Conservation (phyloP, 2,113 vertebrate genomes). For the Takifugu bimaculatus region DNA sequence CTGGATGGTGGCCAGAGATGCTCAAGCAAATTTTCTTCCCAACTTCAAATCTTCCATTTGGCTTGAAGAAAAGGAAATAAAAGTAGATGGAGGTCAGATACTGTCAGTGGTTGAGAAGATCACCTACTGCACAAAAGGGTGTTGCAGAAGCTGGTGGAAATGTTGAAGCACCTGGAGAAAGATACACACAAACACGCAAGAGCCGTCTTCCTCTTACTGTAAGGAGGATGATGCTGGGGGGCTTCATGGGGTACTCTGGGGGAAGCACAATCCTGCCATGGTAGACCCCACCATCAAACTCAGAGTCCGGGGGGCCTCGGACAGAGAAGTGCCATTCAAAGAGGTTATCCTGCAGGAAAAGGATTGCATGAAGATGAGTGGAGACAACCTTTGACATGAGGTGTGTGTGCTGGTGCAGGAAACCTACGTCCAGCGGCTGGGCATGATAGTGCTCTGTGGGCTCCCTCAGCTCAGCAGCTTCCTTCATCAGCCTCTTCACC, state of each 20-base stretch:
- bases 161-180: no score
- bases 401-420: neutral
- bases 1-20: conserved; percentile 98
- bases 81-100: conserved; percentile 2
- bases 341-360: conserved; percentile 87
- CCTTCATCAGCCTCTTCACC: conserved; percentile 98
- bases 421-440: conserved; percentile 92
- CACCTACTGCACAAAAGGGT: no score
- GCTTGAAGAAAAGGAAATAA: conserved; percentile 64
- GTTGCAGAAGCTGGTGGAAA: no score
- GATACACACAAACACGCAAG: no score
- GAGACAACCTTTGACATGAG: neutral
- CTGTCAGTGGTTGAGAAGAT: no score
- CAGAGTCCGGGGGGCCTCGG: conserved; percentile 93
- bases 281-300: conserved; percentile 95
- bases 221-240: conserved; percentile 96
- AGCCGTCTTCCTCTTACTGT: conserved; percentile 78
- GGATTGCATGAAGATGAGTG: no score
- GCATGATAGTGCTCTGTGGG: conserved; percentile 98
- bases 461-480: conserved; percentile 93
- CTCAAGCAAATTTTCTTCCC: conserved; percentile 99
- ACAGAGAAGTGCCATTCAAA: conserved; percentile 99
- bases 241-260: conserved; percentile 98
- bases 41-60: conserved; percentile 96
- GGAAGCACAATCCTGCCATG: conserved; percentile 95